Conservation (phyloP, 2,888 invertebrate species). For the Onthophagus sagittarius region DNA sequence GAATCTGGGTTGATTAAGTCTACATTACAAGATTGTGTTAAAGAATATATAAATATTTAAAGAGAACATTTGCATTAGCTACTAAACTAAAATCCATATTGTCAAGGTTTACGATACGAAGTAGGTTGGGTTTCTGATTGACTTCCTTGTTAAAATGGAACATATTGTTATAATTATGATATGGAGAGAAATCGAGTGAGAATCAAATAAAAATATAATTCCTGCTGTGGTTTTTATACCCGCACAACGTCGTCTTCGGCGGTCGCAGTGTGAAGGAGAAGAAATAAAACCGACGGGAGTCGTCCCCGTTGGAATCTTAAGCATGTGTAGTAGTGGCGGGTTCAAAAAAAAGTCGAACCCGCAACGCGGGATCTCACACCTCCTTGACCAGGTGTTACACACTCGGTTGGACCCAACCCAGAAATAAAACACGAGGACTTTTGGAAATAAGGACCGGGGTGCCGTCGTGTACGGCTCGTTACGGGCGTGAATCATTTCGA, state of each 20-base stretch:
- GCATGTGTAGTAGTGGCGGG: slow-evolving; percentile 30
- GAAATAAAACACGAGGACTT: slow-evolving; percentile 29
- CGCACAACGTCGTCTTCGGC: neutral
- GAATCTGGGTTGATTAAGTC: too few species aligned
- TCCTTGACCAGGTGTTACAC: slow-evolving; percentile 36
- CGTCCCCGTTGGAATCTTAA: slow-evolving; percentile 26
- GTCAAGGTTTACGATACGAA: too few species aligned
- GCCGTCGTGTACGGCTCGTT: slow-evolving; percentile 28
- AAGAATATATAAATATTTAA: too few species aligned
- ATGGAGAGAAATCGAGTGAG: too few species aligned
- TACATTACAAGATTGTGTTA: too few species aligned
- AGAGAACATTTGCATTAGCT: too few species aligned
- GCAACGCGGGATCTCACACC: slow-evolving; percentile 34
- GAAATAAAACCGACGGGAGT: neutral
- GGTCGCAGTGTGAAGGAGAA: neutral
- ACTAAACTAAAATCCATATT: too few species aligned
- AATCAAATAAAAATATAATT: neutral
- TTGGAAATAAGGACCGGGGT: slow-evolving; percentile 13
- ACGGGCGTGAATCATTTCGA: slow-evolving; percentile 35
- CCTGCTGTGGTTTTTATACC: neutral
- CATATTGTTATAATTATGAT: too few species aligned
- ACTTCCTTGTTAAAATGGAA: too few species aligned
- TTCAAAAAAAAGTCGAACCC: slow-evolving; percentile 26
- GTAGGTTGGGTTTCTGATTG: too few species aligned
- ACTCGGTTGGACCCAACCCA: slow-evolving; percentile 29